These are phyloP conservation scores for Phoxinus phoxinus DNA, from an alignment of 2,113 vertebrate genomes.

Conservation along the genomic window DNA sequence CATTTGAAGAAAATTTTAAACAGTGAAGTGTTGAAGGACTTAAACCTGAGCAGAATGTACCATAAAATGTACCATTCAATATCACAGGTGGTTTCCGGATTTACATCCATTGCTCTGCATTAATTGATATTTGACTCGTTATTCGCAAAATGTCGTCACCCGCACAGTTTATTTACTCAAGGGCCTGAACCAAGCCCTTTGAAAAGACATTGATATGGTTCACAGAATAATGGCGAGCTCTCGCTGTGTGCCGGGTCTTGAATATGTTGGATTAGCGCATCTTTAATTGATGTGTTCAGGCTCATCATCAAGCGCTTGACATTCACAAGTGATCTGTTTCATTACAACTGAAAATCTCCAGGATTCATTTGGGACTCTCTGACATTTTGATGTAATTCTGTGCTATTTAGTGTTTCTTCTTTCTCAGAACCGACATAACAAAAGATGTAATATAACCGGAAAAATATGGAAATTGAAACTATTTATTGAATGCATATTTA, in stretches of 20 bases:
- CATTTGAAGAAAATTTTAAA: neutral
- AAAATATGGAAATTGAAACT: slow-evolving; percentile 44
- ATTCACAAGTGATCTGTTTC: slow-evolving; percentile 61
- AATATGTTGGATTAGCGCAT: slow-evolving; percentile 34
- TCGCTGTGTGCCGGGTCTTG: slow-evolving; percentile 6
- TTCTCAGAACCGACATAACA: slow-evolving; percentile 14
- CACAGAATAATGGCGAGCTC: slow-evolving; percentile 1
- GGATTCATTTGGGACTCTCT: slow-evolving; percentile 48
- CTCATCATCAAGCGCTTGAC: slow-evolving; percentile 49
- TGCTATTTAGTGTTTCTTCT: slow-evolving; percentile 49
- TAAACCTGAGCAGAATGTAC: neutral
- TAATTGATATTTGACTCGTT: slow-evolving; percentile 10
- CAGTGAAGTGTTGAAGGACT: neutral
- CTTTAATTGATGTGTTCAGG: slow-evolving; percentile 56
- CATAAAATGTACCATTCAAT: neutral
- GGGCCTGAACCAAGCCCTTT: slow-evolving; percentile 20
- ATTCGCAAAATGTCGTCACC: neutral
- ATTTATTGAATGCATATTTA: neutral
- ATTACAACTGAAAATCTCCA: slow-evolving; percentile 53
- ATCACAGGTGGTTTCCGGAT: slow-evolving; percentile 36
- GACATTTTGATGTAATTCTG: slow-evolving; percentile 50
- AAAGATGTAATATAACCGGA: slow-evolving; percentile 33
- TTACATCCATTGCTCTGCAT: slow-evolving; percentile 4
- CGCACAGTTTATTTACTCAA: slow-evolving; percentile 20
- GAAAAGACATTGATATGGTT: slow-evolving; percentile 11